Conservation (phyloP, 2,888 invertebrate genomes). For the Adela reaumurella region DNA sequence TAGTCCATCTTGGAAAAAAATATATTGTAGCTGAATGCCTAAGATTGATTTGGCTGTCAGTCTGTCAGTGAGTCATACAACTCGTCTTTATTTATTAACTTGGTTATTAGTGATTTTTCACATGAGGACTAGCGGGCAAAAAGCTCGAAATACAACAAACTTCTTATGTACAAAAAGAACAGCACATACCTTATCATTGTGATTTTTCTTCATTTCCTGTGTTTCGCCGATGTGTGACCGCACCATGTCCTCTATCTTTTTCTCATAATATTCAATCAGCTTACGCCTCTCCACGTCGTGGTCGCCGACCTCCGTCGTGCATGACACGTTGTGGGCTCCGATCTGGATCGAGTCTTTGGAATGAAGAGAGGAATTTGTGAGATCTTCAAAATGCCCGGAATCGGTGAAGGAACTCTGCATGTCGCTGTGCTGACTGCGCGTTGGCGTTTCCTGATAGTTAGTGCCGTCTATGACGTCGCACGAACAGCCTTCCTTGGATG, state of each 20-base stretch:
- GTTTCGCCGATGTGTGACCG: constrained; percentile 58
- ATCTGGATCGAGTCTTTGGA: constrained; percentile 69
- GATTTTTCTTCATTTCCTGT: constrained; percentile 72
- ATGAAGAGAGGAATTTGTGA: constrained; percentile 70
- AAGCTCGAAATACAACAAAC: no score
- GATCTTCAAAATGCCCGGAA: constrained; percentile 84
- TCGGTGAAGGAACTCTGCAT: constrained; percentile 78
- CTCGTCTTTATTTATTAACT: no score
- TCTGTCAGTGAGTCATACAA: no score
- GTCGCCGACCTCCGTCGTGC: constrained; percentile 49
- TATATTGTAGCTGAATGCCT: no score
- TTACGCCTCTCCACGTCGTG: constrained; percentile 64
- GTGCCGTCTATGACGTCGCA: constrained; percentile 48
- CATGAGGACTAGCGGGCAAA: no score
- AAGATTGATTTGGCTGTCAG: no score
- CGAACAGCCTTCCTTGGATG: constrained; percentile 35
- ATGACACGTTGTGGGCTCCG: constrained; percentile 51
- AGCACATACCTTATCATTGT: constrained; percentile 62
- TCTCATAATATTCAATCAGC: constrained; percentile 69
- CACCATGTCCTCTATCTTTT: constrained; percentile 70
- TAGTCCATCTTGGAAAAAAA: no score
- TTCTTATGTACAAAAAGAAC: no score
- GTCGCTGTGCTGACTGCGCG: constrained; percentile 48
- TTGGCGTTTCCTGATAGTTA: constrained; percentile 44
- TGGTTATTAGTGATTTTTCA: no score